phyloP scores from a whole-genome alignment of 2,888 invertebrate genomes.

The Caenorhabditis panamensis region DNA sequence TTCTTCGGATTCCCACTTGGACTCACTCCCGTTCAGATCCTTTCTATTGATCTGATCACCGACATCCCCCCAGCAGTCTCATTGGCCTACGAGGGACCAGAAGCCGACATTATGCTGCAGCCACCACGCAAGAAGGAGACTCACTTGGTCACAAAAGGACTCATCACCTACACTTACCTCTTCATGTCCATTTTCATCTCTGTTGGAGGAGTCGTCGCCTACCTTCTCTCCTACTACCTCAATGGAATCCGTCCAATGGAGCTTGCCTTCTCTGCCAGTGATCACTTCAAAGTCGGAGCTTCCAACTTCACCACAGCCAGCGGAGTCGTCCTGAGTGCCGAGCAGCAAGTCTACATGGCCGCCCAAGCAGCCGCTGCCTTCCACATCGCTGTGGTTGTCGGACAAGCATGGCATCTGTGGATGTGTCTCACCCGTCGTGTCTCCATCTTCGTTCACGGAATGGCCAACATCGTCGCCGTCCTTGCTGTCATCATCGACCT shows the following conservation, averaged over 20 bases:
- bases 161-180: slow-evolving; percentile 76
- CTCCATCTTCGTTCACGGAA: slow-evolving; percentile 73
- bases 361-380: slow-evolving; percentile 66
- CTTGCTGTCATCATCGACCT: slow-evolving; percentile 73
- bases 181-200: slow-evolving; percentile 78
- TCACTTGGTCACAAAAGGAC: slow-evolving; percentile 74
- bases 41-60: slow-evolving; percentile 76
- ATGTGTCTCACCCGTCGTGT: slow-evolving; percentile 75
- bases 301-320: slow-evolving; percentile 45
- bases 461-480: slow-evolving; percentile 70
- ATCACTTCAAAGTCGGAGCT: slow-evolving; percentile 63
- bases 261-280: slow-evolving; percentile 60
- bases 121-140: slow-evolving; percentile 74
- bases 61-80: slow-evolving; percentile 78
- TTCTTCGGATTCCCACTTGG: slow-evolving; percentile 77
- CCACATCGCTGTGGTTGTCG: slow-evolving; percentile 63
- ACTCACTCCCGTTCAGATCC: slow-evolving; percentile 76
- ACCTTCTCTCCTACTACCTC: slow-evolving; percentile 64
- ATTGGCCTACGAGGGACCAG: slow-evolving; percentile 77
- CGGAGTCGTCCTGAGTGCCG: slow-evolving; percentile 51
- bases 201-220: slow-evolving; percentile 64
- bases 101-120: slow-evolving; percentile 77
- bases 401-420: slow-evolving; percentile 71
- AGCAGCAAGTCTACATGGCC: slow-evolving; percentile 61
- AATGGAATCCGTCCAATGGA: slow-evolving; percentile 64